Conservation (phyloP, 1,140 invertebrate species). For the Metaphire vulgaris region DNA sequence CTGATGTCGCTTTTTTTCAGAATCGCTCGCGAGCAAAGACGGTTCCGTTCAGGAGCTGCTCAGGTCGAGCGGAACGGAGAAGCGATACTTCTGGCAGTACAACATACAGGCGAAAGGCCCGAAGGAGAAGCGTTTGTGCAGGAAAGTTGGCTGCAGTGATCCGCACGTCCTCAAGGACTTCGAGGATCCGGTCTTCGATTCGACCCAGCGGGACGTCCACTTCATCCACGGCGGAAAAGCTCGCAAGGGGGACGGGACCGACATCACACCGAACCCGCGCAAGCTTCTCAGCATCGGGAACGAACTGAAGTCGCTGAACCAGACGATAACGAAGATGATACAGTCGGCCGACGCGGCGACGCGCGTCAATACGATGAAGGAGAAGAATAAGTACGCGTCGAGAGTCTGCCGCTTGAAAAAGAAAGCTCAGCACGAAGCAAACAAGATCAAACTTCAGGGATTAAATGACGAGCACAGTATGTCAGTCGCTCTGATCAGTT, state of each 20-base stretch:
- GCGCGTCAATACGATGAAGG: slow-evolving; percentile 79
- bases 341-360: slow-evolving; percentile 70
- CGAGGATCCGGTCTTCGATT: slow-evolving; percentile 54
- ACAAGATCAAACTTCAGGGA: slow-evolving; percentile 76
- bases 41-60: background rate
- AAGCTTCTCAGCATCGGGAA: slow-evolving; percentile 84
- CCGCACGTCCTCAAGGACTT: slow-evolving; percentile 77
- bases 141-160: slow-evolving; percentile 66
- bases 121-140: slow-evolving; percentile 60
- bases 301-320: slow-evolving; percentile 84
- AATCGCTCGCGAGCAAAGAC: background rate
- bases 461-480: slow-evolving; percentile 88
- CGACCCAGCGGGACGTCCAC: slow-evolving; percentile 30
- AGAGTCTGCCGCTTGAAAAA: slow-evolving; percentile 71
- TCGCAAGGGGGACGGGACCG: slow-evolving; percentile 93
- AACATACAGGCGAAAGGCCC: slow-evolving; percentile 97
- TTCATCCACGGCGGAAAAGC: slow-evolving; percentile 61
- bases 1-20: background rate
- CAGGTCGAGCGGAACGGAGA: background rate
- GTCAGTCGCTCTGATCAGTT: too few relatives aligned
- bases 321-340: slow-evolving; percentile 89
- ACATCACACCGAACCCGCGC: slow-evolving; percentile 86
- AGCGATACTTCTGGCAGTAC: slow-evolving; percentile 90
- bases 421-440: slow-evolving; percentile 53
- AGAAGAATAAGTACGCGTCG: slow-evolving; percentile 95